Conservation (phyloP, 2,888 invertebrate genomes). For the Lypha dubia region DNA sequence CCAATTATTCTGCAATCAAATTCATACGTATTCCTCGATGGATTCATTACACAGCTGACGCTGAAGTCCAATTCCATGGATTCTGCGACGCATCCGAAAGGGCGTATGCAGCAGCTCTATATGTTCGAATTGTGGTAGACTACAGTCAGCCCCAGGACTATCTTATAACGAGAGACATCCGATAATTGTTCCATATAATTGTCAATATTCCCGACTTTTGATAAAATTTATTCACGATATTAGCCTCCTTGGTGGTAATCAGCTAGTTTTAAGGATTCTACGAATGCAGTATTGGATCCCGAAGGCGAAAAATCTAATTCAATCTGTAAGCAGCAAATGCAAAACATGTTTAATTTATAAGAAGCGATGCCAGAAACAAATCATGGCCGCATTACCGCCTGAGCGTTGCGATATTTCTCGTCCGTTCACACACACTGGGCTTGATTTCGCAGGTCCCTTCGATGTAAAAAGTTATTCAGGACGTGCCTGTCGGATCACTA, state of each 20-base stretch:
- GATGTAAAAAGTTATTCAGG: too few species aligned
- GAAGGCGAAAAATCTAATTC: background rate
- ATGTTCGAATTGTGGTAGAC: background rate
- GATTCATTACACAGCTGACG: background rate
- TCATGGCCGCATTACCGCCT: too few species aligned
- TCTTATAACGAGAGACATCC: background rate
- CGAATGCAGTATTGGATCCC: background rate
- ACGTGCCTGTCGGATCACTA: too few species aligned
- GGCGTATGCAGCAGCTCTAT: too few species aligned
- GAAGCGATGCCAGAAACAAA: too few species aligned
- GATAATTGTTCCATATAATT: background rate
- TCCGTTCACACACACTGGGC: too few species aligned
- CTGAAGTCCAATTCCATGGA: too few species aligned
- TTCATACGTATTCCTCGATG: background rate
- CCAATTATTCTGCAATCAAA: background rate
- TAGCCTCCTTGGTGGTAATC: background rate
- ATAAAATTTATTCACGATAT: background rate
- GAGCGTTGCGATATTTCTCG: too few species aligned
- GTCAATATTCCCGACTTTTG: background rate
- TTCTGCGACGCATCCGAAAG: background rate
- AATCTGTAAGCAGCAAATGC: too few species aligned
- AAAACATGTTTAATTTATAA: too few species aligned
- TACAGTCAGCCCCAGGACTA: constrained; percentile 2
- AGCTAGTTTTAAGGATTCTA: background rate
- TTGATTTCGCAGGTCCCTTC: too few species aligned